Evolutionary conservation across 2,888 invertebrate genomes (phyloP).

Genomic region (Drosophila stalkeri): DNA sequence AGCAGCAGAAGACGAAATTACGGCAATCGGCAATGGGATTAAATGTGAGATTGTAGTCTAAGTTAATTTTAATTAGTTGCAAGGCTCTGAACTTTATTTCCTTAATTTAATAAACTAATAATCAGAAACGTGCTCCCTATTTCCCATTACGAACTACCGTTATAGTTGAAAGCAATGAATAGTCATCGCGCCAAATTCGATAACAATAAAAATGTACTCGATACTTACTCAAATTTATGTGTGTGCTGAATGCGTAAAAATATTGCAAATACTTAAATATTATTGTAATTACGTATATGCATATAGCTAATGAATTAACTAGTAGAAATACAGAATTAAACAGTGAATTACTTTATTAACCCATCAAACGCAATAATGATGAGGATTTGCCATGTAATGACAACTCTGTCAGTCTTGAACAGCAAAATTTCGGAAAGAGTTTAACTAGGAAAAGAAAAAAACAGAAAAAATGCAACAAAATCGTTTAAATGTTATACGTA

Average conservation of each 20-base stretch:
- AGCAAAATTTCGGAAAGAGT: slow-evolving; percentile 17
- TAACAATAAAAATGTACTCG: slow-evolving; percentile 29
- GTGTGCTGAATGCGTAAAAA: not conserved
- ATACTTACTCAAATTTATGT: slow-evolving; percentile 17
- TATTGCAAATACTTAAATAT: not conserved
- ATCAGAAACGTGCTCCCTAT: not conserved
- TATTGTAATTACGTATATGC: not conserved
- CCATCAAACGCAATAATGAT: not conserved
- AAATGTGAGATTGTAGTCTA: not conserved
- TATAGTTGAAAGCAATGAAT: slow-evolving; percentile 3
- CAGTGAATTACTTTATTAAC: no score
- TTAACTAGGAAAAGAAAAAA: not conserved
- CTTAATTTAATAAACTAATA: slow-evolving; percentile 17
- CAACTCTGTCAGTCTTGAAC: slow-evolving; percentile 34
- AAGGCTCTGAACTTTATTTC: not conserved
- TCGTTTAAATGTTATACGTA: slow-evolving; percentile 42
- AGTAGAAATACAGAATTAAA: not conserved
- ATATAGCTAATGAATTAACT: not conserved
- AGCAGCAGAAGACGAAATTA: slow-evolving; percentile 23
- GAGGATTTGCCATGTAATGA: slow-evolving; percentile 4
- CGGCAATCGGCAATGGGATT: slow-evolving; percentile 37
- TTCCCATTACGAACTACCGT: not conserved
- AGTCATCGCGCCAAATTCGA: slow-evolving; percentile 10
- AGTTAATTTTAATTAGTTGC: not conserved
- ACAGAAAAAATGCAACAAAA: slow-evolving; percentile 37